phyloP scores from a whole-genome alignment of 1,140 invertebrate species.

The Tribolium castaneum region DNA sequence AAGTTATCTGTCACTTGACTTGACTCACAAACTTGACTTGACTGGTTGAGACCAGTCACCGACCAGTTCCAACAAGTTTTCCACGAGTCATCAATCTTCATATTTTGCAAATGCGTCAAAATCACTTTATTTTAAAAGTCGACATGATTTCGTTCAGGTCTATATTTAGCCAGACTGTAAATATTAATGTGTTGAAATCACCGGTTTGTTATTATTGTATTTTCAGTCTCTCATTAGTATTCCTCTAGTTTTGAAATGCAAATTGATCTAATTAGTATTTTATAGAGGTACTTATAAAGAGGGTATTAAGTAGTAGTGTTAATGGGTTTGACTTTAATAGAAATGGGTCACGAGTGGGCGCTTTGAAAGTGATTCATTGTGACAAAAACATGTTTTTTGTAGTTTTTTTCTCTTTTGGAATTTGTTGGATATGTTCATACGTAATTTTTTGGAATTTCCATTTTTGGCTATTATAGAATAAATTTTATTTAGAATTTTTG shows the following conservation, averaged over 20 bases:
- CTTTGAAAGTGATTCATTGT: neutral
- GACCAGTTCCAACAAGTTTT: neutral
- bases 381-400: neutral
- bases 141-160: neutral
- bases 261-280: neutral
- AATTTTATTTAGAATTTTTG: no score
- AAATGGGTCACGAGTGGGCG: neutral
- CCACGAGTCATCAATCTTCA: no score
- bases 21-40: constrained; percentile 5
- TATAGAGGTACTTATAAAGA: neutral
- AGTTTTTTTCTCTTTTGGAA: neutral
- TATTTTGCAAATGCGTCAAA: no score
- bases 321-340: neutral
- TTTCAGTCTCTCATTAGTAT: neutral
- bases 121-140: no score
- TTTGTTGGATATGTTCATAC: neutral
- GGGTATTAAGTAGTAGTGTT: neutral
- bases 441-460: neutral
- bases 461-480: no score
- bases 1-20: neutral
- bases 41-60: neutral
- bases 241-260: neutral
- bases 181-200: neutral
- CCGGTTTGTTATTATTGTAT: neutral
- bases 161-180: neutral